Percentiles rank a stretch among this genome's conserved stretches.
Evolutionary conservation across 1,140 invertebrate species (phyloP).

Genomic region (Cyclina sinensis): DNA sequence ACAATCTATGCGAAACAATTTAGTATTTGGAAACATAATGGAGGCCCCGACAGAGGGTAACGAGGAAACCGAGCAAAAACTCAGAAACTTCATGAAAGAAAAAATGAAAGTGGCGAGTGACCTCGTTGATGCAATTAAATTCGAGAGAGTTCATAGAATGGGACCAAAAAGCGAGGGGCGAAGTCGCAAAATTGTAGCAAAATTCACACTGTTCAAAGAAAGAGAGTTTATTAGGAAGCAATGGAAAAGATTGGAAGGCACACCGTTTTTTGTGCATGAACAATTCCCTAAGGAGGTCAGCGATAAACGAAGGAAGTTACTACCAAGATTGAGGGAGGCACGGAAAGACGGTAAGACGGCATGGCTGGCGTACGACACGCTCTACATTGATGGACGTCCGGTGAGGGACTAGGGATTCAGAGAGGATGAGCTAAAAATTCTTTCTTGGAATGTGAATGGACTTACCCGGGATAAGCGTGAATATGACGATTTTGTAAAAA

Average conservation of each 20-base stretch:
- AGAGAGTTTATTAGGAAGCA: slow-evolving; percentile 7
- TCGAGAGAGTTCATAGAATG: slow-evolving; percentile 15
- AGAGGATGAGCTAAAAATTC: slow-evolving; percentile 19
- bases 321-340: neutral
- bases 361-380: too few relatives aligned
- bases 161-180: neutral
- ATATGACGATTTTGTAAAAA: too few relatives aligned
- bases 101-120: slow-evolving; percentile 15
- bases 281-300: slow-evolving; percentile 2
- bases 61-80: slow-evolving; percentile 1
- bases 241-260: slow-evolving; percentile 28
- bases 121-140: neutral
- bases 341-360: neutral
- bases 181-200: too few relatives aligned
- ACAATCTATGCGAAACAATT: slow-evolving; percentile 36
- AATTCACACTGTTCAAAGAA: slow-evolving; percentile 4
- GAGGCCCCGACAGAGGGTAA: neutral
- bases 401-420: neutral
- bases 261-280: neutral
- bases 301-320: neutral
- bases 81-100: neutral
- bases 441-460: too few relatives aligned
- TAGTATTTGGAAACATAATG: slow-evolving; percentile 21
- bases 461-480: neutral
- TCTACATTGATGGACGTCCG: slow-evolving; percentile 8